phyloP scores from a whole-genome alignment of 2,888 invertebrate species.

The Drosophila phalerata region DNA sequence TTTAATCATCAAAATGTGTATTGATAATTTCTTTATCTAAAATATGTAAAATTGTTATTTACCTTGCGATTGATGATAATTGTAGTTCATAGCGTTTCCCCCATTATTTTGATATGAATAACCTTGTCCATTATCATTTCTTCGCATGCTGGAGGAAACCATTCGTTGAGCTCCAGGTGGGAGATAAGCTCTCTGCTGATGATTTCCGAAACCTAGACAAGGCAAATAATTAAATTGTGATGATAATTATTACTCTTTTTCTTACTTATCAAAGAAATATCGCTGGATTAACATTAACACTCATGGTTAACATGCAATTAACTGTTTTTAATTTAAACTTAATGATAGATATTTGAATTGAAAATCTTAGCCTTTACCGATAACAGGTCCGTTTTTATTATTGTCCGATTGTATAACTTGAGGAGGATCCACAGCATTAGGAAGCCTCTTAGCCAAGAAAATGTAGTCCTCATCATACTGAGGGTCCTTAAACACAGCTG shows the following conservation, averaged over 20 bases:
- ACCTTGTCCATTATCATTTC: conserved; percentile 36
- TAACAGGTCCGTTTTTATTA: conserved; percentile 90
- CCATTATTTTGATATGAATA: conserved; percentile 85
- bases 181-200: conserved; percentile 88
- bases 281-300: not conserved
- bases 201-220: conserved; percentile 88
- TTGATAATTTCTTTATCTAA: not conserved
- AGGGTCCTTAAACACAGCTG: conserved; percentile 93
- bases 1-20: not conserved
- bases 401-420: conserved; percentile 92
- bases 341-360: conserved; percentile 1
- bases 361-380: conserved; percentile 86
- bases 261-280: not conserved
- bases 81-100: conserved; percentile 52
- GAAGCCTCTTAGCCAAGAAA: conserved; percentile 91
- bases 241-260: no score
- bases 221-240: conserved; percentile 21
- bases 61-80: conserved; percentile 42
- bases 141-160: conserved; percentile 85
- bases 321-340: not conserved
- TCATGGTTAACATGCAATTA: not conserved
- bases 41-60: conserved; percentile 1
- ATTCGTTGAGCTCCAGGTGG: conserved; percentile 91
- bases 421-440: conserved; percentile 90
- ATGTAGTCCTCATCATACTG: conserved; percentile 90